These are phyloP conservation scores for Laupala kohalensis DNA, from an alignment of 1,140 invertebrate species.

Conservation along the genomic window DNA sequence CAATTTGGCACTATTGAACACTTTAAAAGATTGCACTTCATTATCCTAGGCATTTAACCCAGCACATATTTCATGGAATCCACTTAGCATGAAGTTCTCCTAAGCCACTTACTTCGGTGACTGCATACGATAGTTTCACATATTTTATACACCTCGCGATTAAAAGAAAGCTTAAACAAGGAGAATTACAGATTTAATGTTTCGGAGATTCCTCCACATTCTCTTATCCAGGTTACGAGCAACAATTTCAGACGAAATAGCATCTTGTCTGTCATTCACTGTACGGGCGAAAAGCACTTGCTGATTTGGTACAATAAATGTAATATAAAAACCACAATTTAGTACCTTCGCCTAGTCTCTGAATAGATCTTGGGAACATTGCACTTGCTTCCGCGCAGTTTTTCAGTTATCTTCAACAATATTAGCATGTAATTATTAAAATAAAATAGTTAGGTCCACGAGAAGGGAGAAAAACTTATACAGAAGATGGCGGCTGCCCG, in stretches of 20 bases:
- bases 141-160: neutral
- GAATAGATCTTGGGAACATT: neutral
- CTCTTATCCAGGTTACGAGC: too few species aligned
- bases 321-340: neutral
- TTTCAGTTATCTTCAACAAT: constrained; percentile 2
- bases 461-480: constrained; percentile 34
- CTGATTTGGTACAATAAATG: neutral
- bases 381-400: neutral
- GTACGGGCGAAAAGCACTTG: neutral
- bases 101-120: neutral
- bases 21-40: too few species aligned
- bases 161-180: too few species aligned
- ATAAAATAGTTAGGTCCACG: constrained; percentile 14
- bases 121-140: neutral
- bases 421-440: constrained; percentile 9
- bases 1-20: too few species aligned
- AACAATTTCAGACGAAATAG: neutral
- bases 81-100: neutral
- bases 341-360: neutral
- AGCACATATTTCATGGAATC: neutral
- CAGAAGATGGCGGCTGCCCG: constrained; percentile 41
- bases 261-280: neutral
- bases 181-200: too few species aligned
- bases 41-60: too few species aligned
- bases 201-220: too few species aligned